These are phyloP conservation scores for Ophiodon elongatus DNA, from an alignment of 2,113 vertebrate species.

Conservation along the genomic window DNA sequence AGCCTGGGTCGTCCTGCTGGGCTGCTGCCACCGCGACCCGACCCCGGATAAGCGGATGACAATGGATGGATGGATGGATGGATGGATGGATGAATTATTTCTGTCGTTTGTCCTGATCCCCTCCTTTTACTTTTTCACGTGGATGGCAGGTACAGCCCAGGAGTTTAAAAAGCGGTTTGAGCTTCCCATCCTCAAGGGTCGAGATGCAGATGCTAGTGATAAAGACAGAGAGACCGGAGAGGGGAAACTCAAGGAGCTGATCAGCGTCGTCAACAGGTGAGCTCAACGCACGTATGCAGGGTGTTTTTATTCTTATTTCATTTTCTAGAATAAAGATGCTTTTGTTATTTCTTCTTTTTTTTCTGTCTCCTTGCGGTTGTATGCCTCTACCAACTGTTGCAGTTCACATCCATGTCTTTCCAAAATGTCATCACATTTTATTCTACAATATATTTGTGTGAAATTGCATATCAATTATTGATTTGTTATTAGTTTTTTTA, in stretches of 20 bases:
- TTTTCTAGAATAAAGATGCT: not conserved
- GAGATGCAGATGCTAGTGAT: constrained; percentile 93
- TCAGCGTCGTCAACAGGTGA: constrained; percentile 94
- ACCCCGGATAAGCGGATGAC: too few species aligned
- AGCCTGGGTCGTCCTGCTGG: too few species aligned
- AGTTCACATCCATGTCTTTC: too few species aligned
- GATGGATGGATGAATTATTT: too few species aligned
- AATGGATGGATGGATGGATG: too few species aligned
- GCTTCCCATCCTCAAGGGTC: constrained; percentile 94
- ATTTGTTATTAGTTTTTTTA: too few species aligned
- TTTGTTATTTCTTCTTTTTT: not conserved
- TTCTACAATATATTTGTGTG: too few species aligned
- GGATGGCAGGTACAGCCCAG: constrained; percentile 89
- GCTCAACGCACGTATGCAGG: not conserved
- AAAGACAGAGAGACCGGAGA: constrained; percentile 89
- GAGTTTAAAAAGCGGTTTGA: constrained; percentile 98
- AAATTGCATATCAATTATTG: too few species aligned
- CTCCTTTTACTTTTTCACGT: not conserved
- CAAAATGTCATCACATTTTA: too few species aligned
- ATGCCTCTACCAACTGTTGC: too few species aligned
- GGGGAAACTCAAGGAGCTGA: constrained; percentile 93
- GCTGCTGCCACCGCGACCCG: too few species aligned
- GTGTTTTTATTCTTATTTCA: not conserved
- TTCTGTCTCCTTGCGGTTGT: too few species aligned
- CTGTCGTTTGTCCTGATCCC: not conserved